Base-by-base conservation (phyloP, 2,797 vertebrate genomes). In the Nyctalus aviator region DNA sequence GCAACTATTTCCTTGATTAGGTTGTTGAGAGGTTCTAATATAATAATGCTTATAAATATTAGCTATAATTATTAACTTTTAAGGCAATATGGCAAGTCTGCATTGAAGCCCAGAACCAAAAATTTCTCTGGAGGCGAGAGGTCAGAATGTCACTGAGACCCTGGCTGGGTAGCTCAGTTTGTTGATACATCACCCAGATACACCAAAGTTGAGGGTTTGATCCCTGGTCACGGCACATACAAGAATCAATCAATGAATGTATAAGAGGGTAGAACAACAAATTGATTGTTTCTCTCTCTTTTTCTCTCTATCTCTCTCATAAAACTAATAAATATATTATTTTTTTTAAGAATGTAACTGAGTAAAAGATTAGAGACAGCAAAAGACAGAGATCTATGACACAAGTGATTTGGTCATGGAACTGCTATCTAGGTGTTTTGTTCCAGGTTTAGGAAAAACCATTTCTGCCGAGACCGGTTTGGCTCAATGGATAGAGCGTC, bases 91-190 rank as follows among this genome's bases (percentile, higher is more conserved):
- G 92, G 69, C 6, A 94, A 82, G 62, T 88, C 46, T 84, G 15
- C 44, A 32, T 37, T 91, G 41, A 91, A 95, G 46, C 44, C 35
- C 41, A 95, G 62, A 84, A 66, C 21, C 53, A 92, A 87, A 89
- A 91, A 62, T 88, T 84, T 10, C 18, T 87, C 23, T 71, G 21
- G 15, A 66, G 30, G 66, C 37, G 59, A 50, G n/a, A 77, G 32
- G 46, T 93, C 76, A 95, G 76, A 13, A 84, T 57, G 4, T 32
- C 35, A 68, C n/a, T 68, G n/a, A 68, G 64, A 32, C n/a, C n/a
- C n/a, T 32, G n/a, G n/a, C 64, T 15, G 17, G 59, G 17, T 35
- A 68, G n/a, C n/a, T 68, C n/a, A 68, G 64, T 68, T 32, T 32
- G n/a, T 68, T 68, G n/a, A n/a, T 9, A 17, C n/a, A 9, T 68